Evolutionary conservation across 2,113 vertebrate genomes (phyloP).

Genomic region (Eulacestoma nigropectus): DNA sequence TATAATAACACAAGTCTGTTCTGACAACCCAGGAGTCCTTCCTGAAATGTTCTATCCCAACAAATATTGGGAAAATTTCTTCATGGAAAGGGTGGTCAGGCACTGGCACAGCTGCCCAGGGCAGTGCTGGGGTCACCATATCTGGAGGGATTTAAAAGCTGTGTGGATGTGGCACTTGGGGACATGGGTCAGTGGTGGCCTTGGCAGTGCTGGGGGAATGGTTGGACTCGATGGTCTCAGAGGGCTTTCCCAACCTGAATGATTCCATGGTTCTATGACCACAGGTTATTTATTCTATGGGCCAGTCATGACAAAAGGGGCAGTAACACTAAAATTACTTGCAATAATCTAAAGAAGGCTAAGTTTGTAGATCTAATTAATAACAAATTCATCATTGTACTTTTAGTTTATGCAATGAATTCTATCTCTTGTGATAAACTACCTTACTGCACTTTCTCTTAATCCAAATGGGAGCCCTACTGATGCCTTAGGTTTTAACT

Average conservation of each 20-base stretch:
- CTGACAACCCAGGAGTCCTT: background rate
- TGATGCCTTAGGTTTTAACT: no score
- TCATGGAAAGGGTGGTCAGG: background rate
- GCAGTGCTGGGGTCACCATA: background rate
- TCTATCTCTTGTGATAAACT: background rate
- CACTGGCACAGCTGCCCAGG: background rate
- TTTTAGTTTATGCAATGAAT: background rate
- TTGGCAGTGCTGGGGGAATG: background rate
- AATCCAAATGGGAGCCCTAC: background rate
- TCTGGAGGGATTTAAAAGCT: background rate
- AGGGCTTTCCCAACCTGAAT: background rate
- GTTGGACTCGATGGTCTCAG: background rate
- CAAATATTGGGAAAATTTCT: background rate
- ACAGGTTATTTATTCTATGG: background rate
- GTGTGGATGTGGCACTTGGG: background rate
- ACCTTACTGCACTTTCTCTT: background rate
- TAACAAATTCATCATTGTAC: background rate
- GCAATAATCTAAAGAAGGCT: background rate
- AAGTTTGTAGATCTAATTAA: background rate
- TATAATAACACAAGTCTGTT: background rate
- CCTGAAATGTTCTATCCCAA: background rate
- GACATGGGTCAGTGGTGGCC: background rate
- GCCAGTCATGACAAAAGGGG: background rate
- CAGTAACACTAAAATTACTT: background rate
- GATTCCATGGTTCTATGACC: background rate